Evolutionary conservation across 2,113 vertebrate genomes (phyloP).

Genomic region (Anoplopoma fimbria): DNA sequence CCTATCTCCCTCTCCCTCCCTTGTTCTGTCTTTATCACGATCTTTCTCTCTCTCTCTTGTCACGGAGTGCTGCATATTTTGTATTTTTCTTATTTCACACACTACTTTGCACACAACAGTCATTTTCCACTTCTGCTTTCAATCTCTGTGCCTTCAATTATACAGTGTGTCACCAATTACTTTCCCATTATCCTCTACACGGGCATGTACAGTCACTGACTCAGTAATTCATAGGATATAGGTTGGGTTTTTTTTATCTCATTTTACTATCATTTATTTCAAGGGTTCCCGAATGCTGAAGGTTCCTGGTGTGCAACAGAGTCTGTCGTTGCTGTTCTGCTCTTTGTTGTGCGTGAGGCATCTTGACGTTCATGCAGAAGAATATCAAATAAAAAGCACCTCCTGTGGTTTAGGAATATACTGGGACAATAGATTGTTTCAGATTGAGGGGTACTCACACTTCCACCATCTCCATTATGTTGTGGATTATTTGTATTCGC

Average conservation of each 20-base stretch:
- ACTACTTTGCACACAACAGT: conserved; percentile 57
- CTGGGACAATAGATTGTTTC: conserved; percentile 67
- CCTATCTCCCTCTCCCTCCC: conserved; percentile 62
- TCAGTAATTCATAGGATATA: conserved; percentile 58
- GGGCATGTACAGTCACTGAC: conserved; percentile 53
- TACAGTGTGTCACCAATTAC: conserved; percentile 72
- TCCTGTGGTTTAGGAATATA: conserved; percentile 68
- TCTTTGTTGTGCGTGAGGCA: conserved; percentile 55
- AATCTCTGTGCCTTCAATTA: conserved; percentile 62
- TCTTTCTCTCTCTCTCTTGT: conserved; percentile 51
- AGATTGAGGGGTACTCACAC: conserved; percentile 63
- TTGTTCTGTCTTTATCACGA: conserved; percentile 66
- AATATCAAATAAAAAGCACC: conserved; percentile 72
- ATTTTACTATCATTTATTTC: conserved; percentile 61
- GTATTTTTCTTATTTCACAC: conserved; percentile 54
- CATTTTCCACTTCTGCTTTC: conserved; percentile 67
- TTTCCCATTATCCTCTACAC: conserved; percentile 70
- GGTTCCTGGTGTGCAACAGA: conserved; percentile 44
- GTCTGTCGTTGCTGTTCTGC: conserved; percentile 53
- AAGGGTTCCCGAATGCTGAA: conserved; percentile 49
- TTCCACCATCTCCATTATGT: conserved; percentile 67
- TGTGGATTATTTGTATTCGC: conserved; percentile 79
- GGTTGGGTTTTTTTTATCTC: conserved; percentile 53
- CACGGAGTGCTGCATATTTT: conserved; percentile 56
- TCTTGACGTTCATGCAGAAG: conserved; percentile 60